Evolutionary conservation across 2,888 invertebrate species (phyloP).

Genomic region (Ochropleura leucogaster): DNA sequence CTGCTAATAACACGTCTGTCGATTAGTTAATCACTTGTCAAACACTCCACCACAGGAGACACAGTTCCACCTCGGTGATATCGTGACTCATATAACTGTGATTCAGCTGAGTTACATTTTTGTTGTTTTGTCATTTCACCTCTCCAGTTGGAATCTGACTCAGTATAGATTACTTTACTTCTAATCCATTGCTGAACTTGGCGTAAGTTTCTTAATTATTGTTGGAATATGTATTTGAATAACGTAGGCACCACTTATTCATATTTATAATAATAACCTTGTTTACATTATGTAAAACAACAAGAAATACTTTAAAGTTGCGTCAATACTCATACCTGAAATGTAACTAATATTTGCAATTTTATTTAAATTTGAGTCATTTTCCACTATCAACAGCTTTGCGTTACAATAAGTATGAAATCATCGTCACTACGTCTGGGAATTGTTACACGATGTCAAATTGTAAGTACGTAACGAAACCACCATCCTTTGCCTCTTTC

Average conservation of each 20-base stretch:
- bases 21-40: constrained; percentile 75
- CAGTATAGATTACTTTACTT: constrained; percentile 40
- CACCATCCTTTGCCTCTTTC: neutral
- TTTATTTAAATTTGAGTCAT: constrained; percentile 29
- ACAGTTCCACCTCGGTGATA: constrained; percentile 55
- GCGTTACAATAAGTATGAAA: constrained; percentile 13
- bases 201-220: constrained; percentile 58
- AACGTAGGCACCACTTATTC: constrained; percentile 33
- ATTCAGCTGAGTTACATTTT: constrained; percentile 70
- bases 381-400: constrained; percentile 16
- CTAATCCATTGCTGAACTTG: constrained; percentile 49
- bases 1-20: constrained; percentile 65
- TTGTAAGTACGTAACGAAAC: neutral
- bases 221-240: constrained; percentile 43
- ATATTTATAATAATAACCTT: constrained; percentile 39
- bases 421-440: neutral
- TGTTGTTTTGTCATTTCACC: constrained; percentile 72
- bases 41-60: constrained; percentile 68
- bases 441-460: neutral
- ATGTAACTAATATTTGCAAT: constrained; percentile 4
- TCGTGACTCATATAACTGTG: constrained; percentile 68
- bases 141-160: constrained; percentile 73
- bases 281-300: constrained; percentile 33
- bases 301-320: constrained; percentile 19
- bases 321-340: constrained; percentile 40